phyloP scores from a whole-genome alignment of 2,888 invertebrate genomes.

The Archips crataeganus region DNA sequence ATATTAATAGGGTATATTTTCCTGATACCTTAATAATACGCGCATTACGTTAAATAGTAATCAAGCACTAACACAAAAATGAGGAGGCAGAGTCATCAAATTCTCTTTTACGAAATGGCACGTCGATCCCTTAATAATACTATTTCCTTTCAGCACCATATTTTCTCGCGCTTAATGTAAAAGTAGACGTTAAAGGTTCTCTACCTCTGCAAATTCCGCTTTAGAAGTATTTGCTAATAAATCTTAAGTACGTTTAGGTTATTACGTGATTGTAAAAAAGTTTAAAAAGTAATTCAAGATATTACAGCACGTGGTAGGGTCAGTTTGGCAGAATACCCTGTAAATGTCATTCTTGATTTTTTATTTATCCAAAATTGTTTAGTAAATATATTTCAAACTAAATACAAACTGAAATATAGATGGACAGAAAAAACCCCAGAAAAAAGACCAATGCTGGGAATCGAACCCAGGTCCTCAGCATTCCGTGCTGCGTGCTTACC shows the following conservation, averaged over 20 bases:
- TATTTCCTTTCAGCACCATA: background rate
- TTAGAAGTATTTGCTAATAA: background rate
- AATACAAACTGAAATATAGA: no score
- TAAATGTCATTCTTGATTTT: no score
- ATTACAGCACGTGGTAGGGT: no score
- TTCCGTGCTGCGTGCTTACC: no score
- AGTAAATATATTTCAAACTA: no score
- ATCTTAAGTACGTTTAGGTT: background rate
- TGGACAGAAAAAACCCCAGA: no score
- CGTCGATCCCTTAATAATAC: conserved; percentile 3
- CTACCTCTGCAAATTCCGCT: conserved; percentile 2
- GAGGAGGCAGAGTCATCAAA: conserved; percentile 1
- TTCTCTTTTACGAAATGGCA: background rate
- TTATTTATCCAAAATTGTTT: no score
- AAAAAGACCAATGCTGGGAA: no score
- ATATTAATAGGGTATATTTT: no score
- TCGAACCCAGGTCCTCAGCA: no score
- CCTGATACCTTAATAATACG: background rate
- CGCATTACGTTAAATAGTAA: background rate
- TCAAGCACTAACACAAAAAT: background rate
- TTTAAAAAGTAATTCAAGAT: no score
- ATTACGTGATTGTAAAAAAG: background rate
- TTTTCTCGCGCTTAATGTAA: background rate
- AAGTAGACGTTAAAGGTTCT: background rate
- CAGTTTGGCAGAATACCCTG: no score